Evolutionary conservation across 2,888 invertebrate genomes (phyloP).

Genomic region (Drosophila setosimentum): DNA sequence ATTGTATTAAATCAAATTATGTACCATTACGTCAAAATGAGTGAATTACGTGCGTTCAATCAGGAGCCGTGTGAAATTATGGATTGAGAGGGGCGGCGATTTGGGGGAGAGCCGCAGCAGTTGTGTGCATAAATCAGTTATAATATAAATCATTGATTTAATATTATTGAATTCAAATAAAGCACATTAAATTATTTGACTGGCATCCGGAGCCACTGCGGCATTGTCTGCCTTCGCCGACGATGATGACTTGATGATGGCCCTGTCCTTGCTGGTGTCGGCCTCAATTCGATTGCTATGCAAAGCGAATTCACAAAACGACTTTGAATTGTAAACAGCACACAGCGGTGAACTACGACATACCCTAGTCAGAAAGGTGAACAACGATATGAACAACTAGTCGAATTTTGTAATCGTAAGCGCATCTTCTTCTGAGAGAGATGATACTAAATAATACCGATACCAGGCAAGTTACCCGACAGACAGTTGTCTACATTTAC

Average conservation of each 20-base stretch:
- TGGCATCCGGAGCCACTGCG: conserved; percentile 23
- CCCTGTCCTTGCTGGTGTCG: neutral
- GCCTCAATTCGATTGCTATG: conserved; percentile 65
- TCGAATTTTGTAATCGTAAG: neutral
- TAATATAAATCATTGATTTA: conserved; percentile 64
- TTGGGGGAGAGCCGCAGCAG: neutral
- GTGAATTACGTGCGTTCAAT: conserved; percentile 53
- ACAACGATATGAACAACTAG: neutral
- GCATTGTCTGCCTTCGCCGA: neutral
- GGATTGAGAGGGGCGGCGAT: neutral
- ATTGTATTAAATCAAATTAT: conserved; percentile 47
- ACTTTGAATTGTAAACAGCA: neutral
- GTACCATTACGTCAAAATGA: conserved; percentile 49
- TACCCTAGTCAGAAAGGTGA: conserved; percentile 7
- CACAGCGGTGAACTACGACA: accelerated
- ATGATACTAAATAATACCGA: neutral
- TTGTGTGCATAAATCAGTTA: conserved; percentile 56
- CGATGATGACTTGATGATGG: conserved; percentile 41
- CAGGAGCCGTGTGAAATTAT: neutral
- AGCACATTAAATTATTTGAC: conserved; percentile 59
- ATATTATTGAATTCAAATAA: conserved; percentile 60
- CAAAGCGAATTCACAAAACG: conserved; percentile 57
- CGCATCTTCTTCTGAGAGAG: neutral
- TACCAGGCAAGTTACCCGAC: neutral
- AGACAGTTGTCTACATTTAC: neutral